phyloP scores from a whole-genome alignment of 1,140 invertebrate species.

The Ceratoteleas bidentatus region DNA sequence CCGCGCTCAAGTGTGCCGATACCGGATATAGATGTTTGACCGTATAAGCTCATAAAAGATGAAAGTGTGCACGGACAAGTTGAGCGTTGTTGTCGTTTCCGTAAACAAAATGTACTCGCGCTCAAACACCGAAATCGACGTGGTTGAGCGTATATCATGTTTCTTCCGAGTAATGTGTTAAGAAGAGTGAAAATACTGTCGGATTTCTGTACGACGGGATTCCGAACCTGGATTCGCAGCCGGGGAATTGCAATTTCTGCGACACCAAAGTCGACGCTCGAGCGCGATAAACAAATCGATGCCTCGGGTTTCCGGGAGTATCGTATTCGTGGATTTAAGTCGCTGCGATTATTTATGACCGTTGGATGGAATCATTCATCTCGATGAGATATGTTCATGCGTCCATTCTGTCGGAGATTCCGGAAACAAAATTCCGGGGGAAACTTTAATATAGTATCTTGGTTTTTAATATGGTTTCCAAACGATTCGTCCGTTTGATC shows the following conservation, averaged over 20 bases:
- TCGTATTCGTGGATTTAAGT: slow-evolving; percentile 64
- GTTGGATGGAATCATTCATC: slow-evolving; percentile 59
- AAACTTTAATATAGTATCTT: slow-evolving; percentile 59
- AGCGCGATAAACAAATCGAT: slow-evolving; percentile 66
- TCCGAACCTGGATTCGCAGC: slow-evolving; percentile 33
- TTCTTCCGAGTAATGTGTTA: slow-evolving; percentile 50
- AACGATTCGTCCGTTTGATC: slow-evolving; percentile 28
- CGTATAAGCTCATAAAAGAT: slow-evolving; percentile 54
- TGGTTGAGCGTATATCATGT: slow-evolving; percentile 50
- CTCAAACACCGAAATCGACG: slow-evolving; percentile 50
- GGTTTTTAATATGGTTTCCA: slow-evolving; percentile 31
- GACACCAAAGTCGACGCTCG: slow-evolving; percentile 51
- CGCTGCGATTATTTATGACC: slow-evolving; percentile 61
- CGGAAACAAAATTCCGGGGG: slow-evolving; percentile 54
- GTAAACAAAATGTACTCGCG: slow-evolving; percentile 58
- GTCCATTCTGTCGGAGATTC: slow-evolving; percentile 47
- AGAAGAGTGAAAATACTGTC: slow-evolving; percentile 63
- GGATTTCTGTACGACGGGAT: slow-evolving; percentile 28
- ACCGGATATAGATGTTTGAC: slow-evolving; percentile 50
- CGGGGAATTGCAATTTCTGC: slow-evolving; percentile 51
- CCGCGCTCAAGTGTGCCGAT: slow-evolving; percentile 1
- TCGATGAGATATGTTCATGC: slow-evolving; percentile 61
- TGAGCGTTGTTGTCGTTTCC: slow-evolving; percentile 53
- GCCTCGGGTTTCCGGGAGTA: slow-evolving; percentile 57
- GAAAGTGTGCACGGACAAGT: slow-evolving; percentile 35